A percentile compares a stretch with the other conserved stretches of the same genome.
These are phyloP conservation scores for Drosophila biarmipes DNA, from an alignment of 1,140 invertebrate species.

Conservation along the genomic window DNA sequence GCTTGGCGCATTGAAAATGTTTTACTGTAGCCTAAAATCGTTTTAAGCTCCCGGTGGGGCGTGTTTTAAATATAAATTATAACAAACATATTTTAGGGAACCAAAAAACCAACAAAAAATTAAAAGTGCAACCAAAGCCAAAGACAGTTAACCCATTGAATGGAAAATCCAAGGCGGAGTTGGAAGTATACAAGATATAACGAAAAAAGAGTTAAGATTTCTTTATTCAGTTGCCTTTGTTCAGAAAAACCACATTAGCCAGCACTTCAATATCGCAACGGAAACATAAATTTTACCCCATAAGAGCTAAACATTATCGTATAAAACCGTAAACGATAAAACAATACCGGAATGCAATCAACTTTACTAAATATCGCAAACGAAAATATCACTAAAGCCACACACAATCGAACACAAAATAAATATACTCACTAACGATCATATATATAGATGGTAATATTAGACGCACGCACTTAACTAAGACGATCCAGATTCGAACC, in stretches of 20 bases:
- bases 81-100: constrained; percentile 52
- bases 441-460: constrained; percentile 51
- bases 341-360: constrained; percentile 76
- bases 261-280: constrained; percentile 48
- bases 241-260: constrained; percentile 27
- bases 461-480: constrained; percentile 67
- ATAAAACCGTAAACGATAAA: constrained; percentile 44
- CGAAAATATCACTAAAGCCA: constrained; percentile 36
- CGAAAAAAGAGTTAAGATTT: constrained; percentile 17
- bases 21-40: constrained; percentile 77
- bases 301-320: constrained; percentile 47
- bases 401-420: constrained; percentile 40
- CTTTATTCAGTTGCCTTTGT: constrained; percentile 30
- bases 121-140: constrained; percentile 4
- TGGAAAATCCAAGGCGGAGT: constrained; percentile 12
- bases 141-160: constrained; percentile 23
- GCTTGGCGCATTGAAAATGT: constrained; percentile 72
- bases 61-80: constrained; percentile 64
- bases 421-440: constrained; percentile 46
- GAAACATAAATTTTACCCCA: constrained; percentile 29
- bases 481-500: constrained; percentile 17
- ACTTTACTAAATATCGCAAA: constrained; percentile 68
- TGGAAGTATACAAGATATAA: constrained; percentile 5
- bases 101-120: constrained; percentile 37
- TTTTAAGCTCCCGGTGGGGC: constrained; percentile 55